Evolutionary conservation across 2,797 vertebrate species (phyloP).

Genomic region (Pipistrellus pygmaeus): DNA sequence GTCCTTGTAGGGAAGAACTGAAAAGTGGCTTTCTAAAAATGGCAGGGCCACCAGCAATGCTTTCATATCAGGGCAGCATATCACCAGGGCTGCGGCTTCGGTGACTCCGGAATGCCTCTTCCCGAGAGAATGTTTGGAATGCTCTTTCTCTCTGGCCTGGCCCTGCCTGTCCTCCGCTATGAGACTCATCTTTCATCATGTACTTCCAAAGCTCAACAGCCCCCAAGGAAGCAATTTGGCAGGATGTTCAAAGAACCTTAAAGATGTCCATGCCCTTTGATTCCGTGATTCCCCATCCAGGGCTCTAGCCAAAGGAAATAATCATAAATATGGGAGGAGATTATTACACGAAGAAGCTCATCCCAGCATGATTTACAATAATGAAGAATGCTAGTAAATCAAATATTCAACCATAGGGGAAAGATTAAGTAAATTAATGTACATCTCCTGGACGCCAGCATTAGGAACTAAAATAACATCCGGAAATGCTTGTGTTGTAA

Average conservation of each 20-base stretch:
- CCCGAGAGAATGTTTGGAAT: constrained; percentile 83
- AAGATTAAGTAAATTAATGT: constrained; percentile 76
- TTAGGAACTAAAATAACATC: constrained; percentile 52
- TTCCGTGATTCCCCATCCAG: constrained; percentile 71
- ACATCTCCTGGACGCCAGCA: constrained; percentile 36
- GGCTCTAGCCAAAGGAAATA: constrained; percentile 78
- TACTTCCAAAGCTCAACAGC: constrained; percentile 81
- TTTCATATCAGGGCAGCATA: constrained; percentile 72
- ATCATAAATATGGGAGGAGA: constrained; percentile 75
- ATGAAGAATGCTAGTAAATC: constrained; percentile 72
- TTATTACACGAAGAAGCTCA: constrained; percentile 52
- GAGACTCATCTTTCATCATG: constrained; percentile 82
- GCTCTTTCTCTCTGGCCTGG: constrained; percentile 81
- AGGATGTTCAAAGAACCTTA: constrained; percentile 82
- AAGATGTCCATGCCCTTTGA: constrained; percentile 77
- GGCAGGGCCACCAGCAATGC: constrained; percentile 60
- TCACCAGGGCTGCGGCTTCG: constrained; percentile 60
- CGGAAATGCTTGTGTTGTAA: constrained; percentile 59
- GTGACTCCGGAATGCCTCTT: constrained; percentile 80
- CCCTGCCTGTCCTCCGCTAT: constrained; percentile 78
- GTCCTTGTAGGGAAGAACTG: constrained; percentile 75
- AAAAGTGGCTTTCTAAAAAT: constrained; percentile 75
- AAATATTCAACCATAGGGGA: constrained; percentile 68
- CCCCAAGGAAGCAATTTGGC: constrained; percentile 83
- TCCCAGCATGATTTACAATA: constrained; percentile 66